Evolutionary conservation across 2,888 invertebrate genomes (phyloP).

Genomic region (Meandrusa payeni): DNA sequence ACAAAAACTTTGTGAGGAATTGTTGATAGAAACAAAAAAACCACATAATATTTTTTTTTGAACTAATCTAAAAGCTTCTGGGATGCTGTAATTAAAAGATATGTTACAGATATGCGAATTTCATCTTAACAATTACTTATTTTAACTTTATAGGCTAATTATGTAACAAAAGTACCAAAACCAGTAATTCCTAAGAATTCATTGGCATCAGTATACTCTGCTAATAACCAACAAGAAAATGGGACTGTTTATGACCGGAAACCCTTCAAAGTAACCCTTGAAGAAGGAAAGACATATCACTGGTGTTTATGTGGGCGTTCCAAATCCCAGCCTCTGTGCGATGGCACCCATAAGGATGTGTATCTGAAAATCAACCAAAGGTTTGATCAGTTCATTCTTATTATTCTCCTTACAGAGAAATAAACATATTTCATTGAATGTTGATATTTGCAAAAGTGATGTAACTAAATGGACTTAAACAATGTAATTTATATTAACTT

Average conservation of each 20-base stretch:
- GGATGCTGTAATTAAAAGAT: no score
- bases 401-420: neutral
- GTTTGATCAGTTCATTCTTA: conserved; percentile 46
- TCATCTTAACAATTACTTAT: no score
- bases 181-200: conserved; percentile 85
- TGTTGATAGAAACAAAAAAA: no score
- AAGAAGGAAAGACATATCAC: conserved; percentile 88
- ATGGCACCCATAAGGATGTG: conserved; percentile 92
- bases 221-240: conserved; percentile 83
- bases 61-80: no score
- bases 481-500: no score
- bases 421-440: no score
- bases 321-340: conserved; percentile 95
- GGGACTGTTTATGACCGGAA: conserved; percentile 93
- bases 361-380: conserved; percentile 87
- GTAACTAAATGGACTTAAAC: no score
- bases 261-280: conserved; percentile 89
- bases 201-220: conserved; percentile 81
- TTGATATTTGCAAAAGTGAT: no score
- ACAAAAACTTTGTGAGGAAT: no score
- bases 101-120: no score
- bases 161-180: conserved; percentile 62
- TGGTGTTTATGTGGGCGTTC: conserved; percentile 98
- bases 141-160: conserved; percentile 39
- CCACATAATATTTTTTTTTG: no score